Conservation (phyloP, 2,888 invertebrate genomes). For the Sclerodermus sp. region DNA sequence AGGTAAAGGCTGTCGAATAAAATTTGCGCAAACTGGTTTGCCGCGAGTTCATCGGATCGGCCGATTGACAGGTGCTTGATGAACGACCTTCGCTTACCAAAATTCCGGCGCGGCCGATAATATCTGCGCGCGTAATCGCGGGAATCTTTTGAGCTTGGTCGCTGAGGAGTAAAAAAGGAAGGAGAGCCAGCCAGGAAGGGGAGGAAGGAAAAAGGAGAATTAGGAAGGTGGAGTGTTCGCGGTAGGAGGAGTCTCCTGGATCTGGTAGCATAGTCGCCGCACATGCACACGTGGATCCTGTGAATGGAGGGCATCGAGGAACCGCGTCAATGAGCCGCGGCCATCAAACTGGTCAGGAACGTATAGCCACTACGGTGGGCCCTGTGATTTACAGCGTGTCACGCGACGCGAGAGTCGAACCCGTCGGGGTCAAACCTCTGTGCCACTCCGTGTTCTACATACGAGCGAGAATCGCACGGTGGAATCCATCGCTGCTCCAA, state of each 20-base stretch:
- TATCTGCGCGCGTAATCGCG: too few species aligned
- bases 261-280: conserved; percentile 16
- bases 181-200: too few species aligned
- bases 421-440: conserved; percentile 31
- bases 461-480: too few species aligned
- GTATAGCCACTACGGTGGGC: conserved; percentile 38
- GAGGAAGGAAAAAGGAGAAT: too few species aligned
- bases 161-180: too few species aligned
- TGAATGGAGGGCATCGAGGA: conserved; percentile 42
- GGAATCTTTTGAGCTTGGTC: too few species aligned
- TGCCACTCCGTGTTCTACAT: too few species aligned
- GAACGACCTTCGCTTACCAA: conserved; percentile 7
- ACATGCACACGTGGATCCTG: conserved; percentile 19
- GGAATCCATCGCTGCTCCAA: too few species aligned
- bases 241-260: conserved; percentile 15
- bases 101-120: conserved; percentile 28
- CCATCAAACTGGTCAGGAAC: conserved; percentile 44
- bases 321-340: conserved; percentile 45
- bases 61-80: too few species aligned
- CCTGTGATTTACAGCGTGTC: conserved; percentile 43
- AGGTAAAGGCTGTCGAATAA: too few species aligned
- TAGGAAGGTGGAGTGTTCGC: conserved; percentile 22
- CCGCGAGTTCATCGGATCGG: too few species aligned
- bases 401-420: conserved; percentile 37
- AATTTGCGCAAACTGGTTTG: too few species aligned